Conservation (phyloP, 2,888 invertebrate genomes). For the Tipula vernalis region DNA sequence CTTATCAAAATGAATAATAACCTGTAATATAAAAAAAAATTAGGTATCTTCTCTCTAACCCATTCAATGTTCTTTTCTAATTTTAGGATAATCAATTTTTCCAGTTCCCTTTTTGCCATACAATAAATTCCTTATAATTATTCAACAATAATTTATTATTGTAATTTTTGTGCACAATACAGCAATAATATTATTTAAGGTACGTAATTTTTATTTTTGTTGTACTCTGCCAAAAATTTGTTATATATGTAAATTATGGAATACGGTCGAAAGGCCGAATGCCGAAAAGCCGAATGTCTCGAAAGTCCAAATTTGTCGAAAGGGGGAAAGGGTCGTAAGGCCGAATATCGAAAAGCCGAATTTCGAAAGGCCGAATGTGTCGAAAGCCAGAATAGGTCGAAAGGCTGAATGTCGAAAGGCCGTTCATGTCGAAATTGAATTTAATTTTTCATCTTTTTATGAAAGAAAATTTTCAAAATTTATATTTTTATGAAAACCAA, state of each 20-base stretch:
- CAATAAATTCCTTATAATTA: background rate
- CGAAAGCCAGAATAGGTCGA: too few relatives aligned
- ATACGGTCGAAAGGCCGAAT: too few relatives aligned
- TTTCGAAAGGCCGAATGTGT: too few relatives aligned
- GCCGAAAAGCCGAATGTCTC: too few relatives aligned
- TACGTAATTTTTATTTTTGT: background rate
- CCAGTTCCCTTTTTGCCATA: background rate
- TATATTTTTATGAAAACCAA: too few relatives aligned
- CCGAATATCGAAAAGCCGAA: too few relatives aligned
- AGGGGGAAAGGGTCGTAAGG: too few relatives aligned
- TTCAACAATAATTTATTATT: background rate
- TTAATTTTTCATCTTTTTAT: too few relatives aligned
- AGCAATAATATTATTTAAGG: background rate
- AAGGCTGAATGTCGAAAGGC: too few relatives aligned
- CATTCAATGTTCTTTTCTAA: background rate
- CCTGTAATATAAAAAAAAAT: background rate
- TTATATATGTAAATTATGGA: background rate
- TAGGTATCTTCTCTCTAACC: background rate
- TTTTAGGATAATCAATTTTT: conserved; percentile 4
- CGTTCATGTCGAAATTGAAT: too few relatives aligned
- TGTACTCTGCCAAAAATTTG: background rate
- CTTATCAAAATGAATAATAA: conserved; percentile 4
- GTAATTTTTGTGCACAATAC: background rate
- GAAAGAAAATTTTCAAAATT: too few relatives aligned
- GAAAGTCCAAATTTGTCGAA: too few relatives aligned